Percentiles rank a stretch among this genome's conserved stretches.
These are phyloP conservation scores for Lacerta viridis DNA, from an alignment of 2,797 vertebrate species.

Conservation along the genomic window DNA sequence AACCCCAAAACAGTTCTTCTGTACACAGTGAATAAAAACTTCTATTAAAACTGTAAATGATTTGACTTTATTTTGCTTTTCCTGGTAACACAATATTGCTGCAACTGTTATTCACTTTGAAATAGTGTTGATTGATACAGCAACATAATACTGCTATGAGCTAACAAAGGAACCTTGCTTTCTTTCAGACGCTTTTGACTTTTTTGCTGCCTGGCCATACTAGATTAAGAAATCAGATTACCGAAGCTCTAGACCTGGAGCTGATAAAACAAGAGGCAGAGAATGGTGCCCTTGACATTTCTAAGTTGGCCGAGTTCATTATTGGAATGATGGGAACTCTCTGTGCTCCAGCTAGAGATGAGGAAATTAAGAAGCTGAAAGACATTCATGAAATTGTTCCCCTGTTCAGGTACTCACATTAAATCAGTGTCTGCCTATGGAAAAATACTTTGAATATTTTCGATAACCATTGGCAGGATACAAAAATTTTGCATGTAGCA, in stretches of 20 bases:
- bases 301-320: constrained; percentile 89
- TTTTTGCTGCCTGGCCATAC: constrained; percentile 91
- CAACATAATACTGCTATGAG: constrained; percentile 21
- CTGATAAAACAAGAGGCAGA: constrained; percentile 97
- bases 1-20: not conserved
- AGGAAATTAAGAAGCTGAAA: constrained; percentile 89
- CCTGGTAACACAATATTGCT: not conserved
- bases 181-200: constrained; percentile 89
- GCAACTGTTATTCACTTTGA: not conserved
- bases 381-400: constrained; percentile 89
- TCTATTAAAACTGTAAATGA: not conserved
- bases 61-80: not conserved
- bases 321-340: constrained; percentile 94
- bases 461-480: not conserved
- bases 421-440: not conserved
- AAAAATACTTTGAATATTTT: not conserved
- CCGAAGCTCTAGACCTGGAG: constrained; percentile 91
- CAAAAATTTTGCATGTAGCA: not conserved
- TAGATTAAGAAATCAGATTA: constrained; percentile 88
- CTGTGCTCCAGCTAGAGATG: constrained; percentile 92
- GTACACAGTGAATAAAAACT: not conserved
- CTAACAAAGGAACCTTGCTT: constrained; percentile 62
- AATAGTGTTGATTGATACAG: not conserved
- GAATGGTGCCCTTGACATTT: constrained; percentile 91
- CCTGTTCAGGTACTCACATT: constrained; percentile 88